A percentile compares a stretch with the other conserved stretches of the same genome.
These are phyloP conservation scores for Ectobius pallidus DNA, from an alignment of 2,888 invertebrate genomes.

Conservation along the genomic window DNA sequence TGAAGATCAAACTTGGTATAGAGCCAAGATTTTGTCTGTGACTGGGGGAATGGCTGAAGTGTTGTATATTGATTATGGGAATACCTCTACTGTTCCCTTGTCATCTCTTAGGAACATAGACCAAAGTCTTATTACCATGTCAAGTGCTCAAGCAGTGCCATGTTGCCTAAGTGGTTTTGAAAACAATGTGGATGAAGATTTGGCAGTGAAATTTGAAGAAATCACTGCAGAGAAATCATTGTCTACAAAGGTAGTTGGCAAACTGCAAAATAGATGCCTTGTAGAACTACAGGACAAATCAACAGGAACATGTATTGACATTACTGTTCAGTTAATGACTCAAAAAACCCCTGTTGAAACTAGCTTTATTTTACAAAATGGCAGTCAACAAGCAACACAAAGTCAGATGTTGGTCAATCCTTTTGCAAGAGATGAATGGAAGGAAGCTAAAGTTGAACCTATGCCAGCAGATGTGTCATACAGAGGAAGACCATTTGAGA, in stretches of 20 bases:
- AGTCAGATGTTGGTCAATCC: too few species aligned
- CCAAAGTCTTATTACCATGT: constrained; percentile 63
- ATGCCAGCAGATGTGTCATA: too few species aligned
- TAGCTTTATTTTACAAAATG: too few species aligned
- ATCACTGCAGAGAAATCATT: constrained; percentile 69
- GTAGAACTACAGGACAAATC: constrained; percentile 67
- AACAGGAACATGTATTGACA: constrained; percentile 50
- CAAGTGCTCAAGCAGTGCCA: constrained; percentile 77
- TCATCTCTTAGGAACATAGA: constrained; percentile 68
- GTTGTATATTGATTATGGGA: constrained; percentile 94
- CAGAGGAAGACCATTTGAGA: too few species aligned
- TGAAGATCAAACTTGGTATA: constrained; percentile 86
- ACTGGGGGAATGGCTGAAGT: constrained; percentile 67
- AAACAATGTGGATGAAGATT: constrained; percentile 58
- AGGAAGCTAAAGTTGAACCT: too few species aligned
- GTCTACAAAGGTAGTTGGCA: constrained; percentile 63
- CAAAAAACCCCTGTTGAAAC: too few species aligned
- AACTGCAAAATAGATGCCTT: constrained; percentile 61
- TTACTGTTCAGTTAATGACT: constrained; percentile 21
- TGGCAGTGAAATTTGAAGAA: constrained; percentile 69
- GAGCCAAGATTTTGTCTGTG: constrained; percentile 75
- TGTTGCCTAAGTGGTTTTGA: constrained; percentile 72
- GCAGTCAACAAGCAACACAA: too few species aligned
- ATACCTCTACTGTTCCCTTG: constrained; percentile 75
- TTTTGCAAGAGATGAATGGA: too few species aligned